phyloP scores from a whole-genome alignment of 2,113 vertebrate genomes.

The Brachyhypopomus occidentalis region DNA sequence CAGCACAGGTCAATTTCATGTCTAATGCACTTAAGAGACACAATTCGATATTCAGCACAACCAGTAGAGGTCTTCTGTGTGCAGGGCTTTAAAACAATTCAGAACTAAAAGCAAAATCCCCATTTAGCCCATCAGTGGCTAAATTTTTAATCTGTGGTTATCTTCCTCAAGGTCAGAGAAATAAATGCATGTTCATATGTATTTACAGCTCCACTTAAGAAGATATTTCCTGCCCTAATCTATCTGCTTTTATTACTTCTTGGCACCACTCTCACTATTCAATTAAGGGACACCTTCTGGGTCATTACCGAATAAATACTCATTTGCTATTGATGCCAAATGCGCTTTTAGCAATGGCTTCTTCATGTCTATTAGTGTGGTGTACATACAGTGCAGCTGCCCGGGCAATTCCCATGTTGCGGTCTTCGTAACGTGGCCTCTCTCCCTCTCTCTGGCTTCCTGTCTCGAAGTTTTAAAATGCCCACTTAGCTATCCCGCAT shows the following conservation, averaged over 20 bases:
- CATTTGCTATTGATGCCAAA: constrained; percentile 87
- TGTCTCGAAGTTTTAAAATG: constrained; percentile 61
- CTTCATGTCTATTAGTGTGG: constrained; percentile 76
- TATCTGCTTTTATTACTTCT: constrained; percentile 81
- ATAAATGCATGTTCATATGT: constrained; percentile 78
- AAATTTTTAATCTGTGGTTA: constrained; percentile 67
- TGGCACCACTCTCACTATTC: constrained; percentile 84
- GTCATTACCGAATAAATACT: constrained; percentile 89
- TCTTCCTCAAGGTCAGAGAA: constrained; percentile 58
- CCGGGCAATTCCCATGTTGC: constrained; percentile 57
- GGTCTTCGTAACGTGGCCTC: constrained; percentile 38
- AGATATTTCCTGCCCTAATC: constrained; percentile 83
- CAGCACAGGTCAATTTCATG: constrained; percentile 43
- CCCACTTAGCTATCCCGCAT: constrained; percentile 56
- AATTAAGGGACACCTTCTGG: constrained; percentile 91
- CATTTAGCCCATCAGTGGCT: constrained; percentile 54
- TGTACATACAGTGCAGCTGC: constrained; percentile 49
- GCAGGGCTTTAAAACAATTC: constrained; percentile 25
- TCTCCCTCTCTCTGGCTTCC: constrained; percentile 49
- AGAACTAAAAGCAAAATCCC: constrained; percentile 57
- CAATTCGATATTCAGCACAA: constrained; percentile 44
- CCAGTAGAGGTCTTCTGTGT: constrained; percentile 44
- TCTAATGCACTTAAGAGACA: constrained; percentile 50
- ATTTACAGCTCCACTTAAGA: constrained; percentile 91
- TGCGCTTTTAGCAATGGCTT: constrained; percentile 87